Percentiles rank a stretch among this genome's conserved stretches.
These are phyloP conservation scores for Arge pagana DNA, from an alignment of 2,888 invertebrate species.

Conservation along the genomic window DNA sequence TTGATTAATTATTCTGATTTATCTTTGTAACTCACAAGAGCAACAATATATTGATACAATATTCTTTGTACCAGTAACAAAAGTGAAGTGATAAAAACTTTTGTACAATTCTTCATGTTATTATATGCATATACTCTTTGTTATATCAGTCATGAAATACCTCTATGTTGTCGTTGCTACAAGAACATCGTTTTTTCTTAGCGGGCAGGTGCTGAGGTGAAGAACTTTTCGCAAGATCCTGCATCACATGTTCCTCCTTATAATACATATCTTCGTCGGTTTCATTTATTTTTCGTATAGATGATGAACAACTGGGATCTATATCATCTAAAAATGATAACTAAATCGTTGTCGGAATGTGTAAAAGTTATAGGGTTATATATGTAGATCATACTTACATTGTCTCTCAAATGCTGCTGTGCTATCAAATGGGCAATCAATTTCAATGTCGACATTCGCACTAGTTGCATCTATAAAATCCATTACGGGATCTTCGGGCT, in stretches of 20 bases:
- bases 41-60: too few species aligned
- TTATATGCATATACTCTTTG: too few species aligned
- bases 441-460: slow-evolving; percentile 13
- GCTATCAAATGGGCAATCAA: slow-evolving; percentile 14
- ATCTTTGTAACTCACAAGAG: too few species aligned
- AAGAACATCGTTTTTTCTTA: slow-evolving; percentile 11
- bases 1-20: too few species aligned
- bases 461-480: slow-evolving; percentile 12
- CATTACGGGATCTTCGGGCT: too few species aligned
- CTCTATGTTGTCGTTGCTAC: too few species aligned
- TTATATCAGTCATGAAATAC: too few species aligned
- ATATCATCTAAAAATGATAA: slow-evolving; percentile 16
- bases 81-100: too few species aligned
- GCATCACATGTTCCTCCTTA: slow-evolving; percentile 3
- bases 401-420: slow-evolving; percentile 15
- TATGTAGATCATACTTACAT: slow-evolving; percentile 12
- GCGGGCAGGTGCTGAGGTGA: neutral
- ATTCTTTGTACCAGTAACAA: too few species aligned
- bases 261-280: too few species aligned
- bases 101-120: too few species aligned
- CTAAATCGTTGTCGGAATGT: neutral
- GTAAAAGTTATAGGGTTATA: slow-evolving; percentile 1
- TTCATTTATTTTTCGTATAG: too few species aligned
- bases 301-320: neutral
- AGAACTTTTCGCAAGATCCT: neutral